Evolutionary conservation across 2,888 invertebrate species (phyloP), one percentile per base, ranked within the genome.

Genomic region (Epinotia brunnichana): DNA sequence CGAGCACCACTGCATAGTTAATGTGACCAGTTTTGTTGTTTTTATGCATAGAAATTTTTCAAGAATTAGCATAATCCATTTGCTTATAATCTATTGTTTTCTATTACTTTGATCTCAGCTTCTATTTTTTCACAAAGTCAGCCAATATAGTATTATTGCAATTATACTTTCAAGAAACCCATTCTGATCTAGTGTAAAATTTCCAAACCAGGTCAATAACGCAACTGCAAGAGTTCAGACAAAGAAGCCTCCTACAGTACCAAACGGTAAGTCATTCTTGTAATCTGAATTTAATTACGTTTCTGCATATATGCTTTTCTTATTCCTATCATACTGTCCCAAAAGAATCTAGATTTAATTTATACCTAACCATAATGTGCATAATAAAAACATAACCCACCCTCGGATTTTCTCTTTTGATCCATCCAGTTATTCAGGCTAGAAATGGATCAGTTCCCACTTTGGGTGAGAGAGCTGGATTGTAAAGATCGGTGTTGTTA

Each of bases 161-260:
- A 71, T 71, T 60, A 68, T 63, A 68, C 51, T 72, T 74, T 29
- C 70, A 77, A 78, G 70, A 76, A 75, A 75, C 76, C 88, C 82
- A 78, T 81, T 87, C 83, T 91, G 83, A 90, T 81, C 81, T 83
- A 78, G 74, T 79, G 35, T 87, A 90, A 87, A 85, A 84, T 66
- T 90, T 86, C 83, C 83, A 81, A 87, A 93, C 89, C 95, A 98
- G 99, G 99, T 99, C 91, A 99, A 99, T 96, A 99, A 99, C 95
- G 99, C 99, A 83, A 99, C 99, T 85, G 99, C 99, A 86, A 95
- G 99, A 95, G 99, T 99, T 92, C 99, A 99, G 96, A 99, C 99
- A 88, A 99, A 98, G 96, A 99, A 99, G 95, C 97, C 98, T 82
- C 96, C 97, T 81, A 95, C 97, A 83, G 95, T 98, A 90, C 97